These are phyloP conservation scores for Pedicia rivosa DNA, from an alignment of 2,888 invertebrate species.

Conservation along the genomic window DNA sequence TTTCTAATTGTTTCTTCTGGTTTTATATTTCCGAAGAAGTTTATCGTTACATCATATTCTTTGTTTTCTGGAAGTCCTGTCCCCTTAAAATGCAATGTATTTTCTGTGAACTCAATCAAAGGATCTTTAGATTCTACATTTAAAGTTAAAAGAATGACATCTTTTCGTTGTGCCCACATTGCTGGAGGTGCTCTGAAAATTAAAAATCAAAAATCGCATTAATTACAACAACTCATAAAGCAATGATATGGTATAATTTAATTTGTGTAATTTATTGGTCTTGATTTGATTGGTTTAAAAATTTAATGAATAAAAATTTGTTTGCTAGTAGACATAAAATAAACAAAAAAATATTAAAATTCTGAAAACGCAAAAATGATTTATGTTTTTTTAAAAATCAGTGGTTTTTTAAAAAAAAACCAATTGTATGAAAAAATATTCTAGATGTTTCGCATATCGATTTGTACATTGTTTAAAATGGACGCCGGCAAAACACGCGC, in stretches of 20 bases:
- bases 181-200: conserved; percentile 55
- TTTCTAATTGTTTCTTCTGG: conserved; percentile 59
- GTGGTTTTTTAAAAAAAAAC: too few species aligned
- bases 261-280: too few species aligned
- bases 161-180: conserved; percentile 85
- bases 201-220: neutral
- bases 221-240: neutral
- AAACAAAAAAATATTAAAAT: too few species aligned
- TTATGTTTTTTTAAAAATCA: too few species aligned
- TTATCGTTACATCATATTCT: conserved; percentile 74
- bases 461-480: conserved; percentile 15
- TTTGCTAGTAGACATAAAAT: too few species aligned
- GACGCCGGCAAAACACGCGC: conserved; percentile 13
- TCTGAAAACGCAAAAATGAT: too few species aligned
- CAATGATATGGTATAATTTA: too few species aligned
- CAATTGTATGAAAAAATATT: too few species aligned
- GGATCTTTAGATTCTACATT: conserved; percentile 83
- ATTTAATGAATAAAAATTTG: too few species aligned
- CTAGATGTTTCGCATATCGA: too few species aligned
- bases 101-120: conserved; percentile 57
- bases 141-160: conserved; percentile 72
- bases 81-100: conserved; percentile 68
- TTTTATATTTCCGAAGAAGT: conserved; percentile 66
- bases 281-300: too few species aligned
- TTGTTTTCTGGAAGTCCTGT: conserved; percentile 70